Evolutionary conservation across 2,113 vertebrate species (phyloP).

Genomic region (Gallinago undulata): DNA sequence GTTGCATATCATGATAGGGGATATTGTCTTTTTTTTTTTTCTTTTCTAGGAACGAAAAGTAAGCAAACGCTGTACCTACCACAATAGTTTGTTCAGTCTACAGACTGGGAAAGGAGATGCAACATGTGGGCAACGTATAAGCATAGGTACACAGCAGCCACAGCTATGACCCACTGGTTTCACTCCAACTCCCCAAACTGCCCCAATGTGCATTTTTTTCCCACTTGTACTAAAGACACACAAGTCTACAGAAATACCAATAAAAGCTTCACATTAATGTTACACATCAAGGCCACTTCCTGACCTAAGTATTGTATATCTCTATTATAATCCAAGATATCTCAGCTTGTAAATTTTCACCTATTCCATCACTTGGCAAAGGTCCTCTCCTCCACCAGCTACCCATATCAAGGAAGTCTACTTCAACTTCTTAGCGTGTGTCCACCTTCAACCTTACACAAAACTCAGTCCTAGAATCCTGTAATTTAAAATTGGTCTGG

Average conservation of each 20-base stretch:
- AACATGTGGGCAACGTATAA: neutral
- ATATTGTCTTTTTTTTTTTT: neutral
- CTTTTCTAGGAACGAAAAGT: neutral
- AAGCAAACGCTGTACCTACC: neutral
- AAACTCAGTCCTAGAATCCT: neutral
- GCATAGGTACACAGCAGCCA: fast-evolving
- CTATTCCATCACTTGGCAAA: neutral
- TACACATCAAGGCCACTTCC: neutral
- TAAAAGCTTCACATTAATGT: neutral
- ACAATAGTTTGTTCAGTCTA: neutral
- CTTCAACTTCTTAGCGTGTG: neutral
- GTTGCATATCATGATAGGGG: fast-evolving
- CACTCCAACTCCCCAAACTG: neutral
- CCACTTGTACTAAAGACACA: no score
- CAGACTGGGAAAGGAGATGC: neutral
- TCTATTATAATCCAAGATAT: neutral
- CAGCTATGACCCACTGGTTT: fast-evolving
- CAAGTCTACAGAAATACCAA: neutral
- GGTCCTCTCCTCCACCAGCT: neutral
- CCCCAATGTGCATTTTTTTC: no score
- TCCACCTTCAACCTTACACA: neutral
- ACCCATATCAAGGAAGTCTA: neutral
- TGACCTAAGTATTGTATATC: neutral
- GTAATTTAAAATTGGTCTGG: neutral
- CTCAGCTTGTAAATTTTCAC: neutral